Percentiles rank a stretch among this genome's conserved stretches.
phyloP scores from a whole-genome alignment of 2,113 vertebrate species.

The Antidorcas marsupialis region DNA sequence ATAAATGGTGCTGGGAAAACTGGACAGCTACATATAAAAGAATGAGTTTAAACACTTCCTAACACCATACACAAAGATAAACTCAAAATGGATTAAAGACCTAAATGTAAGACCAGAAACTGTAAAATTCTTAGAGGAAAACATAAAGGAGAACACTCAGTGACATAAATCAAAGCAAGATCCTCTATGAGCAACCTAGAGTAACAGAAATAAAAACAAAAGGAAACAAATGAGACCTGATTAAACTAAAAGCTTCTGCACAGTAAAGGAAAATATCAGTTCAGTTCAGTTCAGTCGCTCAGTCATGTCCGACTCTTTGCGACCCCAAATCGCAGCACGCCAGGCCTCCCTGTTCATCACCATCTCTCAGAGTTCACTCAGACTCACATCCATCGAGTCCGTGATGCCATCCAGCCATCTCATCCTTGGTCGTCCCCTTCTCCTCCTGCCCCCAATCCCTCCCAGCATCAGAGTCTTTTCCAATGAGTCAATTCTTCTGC shows the following conservation, averaged over 20 bases:
- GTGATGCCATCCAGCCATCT: too few species aligned
- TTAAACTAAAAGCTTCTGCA: background rate
- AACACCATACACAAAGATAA: background rate
- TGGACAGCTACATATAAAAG: background rate
- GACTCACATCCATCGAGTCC: too few species aligned
- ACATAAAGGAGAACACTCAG: background rate
- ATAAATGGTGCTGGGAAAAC: background rate
- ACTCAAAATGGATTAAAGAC: background rate
- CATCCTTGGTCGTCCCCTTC: too few species aligned
- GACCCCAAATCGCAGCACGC: too few species aligned
- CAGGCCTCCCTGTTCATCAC: too few species aligned
- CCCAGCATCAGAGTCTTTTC: too few species aligned
- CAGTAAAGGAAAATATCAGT: background rate
- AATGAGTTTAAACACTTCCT: background rate
- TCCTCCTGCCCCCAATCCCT: too few species aligned
- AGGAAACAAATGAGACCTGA: background rate
- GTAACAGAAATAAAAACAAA: background rate
- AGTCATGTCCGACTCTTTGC: too few species aligned
- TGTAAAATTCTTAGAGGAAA: background rate
- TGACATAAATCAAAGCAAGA: background rate
- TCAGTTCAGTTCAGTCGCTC: too few species aligned
- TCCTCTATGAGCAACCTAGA: background rate
- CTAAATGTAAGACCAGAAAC: background rate
- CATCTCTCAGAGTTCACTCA: too few species aligned
- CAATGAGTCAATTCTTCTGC: too few species aligned